Evolutionary conservation across 2,113 vertebrate genomes (phyloP).

Genomic region (Aptenodytes patagonicus): DNA sequence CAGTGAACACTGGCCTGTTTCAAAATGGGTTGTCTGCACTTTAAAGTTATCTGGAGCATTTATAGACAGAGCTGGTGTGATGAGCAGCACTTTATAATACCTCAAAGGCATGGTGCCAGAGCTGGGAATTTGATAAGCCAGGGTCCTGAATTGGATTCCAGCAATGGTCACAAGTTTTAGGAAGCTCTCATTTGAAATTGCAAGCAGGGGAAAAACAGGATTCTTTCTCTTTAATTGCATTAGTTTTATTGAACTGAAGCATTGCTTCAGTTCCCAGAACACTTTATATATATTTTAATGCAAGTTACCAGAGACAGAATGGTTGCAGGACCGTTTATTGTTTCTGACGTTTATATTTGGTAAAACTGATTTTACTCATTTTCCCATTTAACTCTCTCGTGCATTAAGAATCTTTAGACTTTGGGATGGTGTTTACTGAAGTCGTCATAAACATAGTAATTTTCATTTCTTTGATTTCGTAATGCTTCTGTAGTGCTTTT

Average conservation of each 20-base stretch:
- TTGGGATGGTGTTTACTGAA: slow-evolving; percentile 24
- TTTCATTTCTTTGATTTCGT: slow-evolving; percentile 10
- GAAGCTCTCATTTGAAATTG: slow-evolving; percentile 54
- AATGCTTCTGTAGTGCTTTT: neutral
- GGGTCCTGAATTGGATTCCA: slow-evolving; percentile 56
- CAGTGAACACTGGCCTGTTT: slow-evolving; percentile 44
- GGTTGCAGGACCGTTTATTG: slow-evolving; percentile 37
- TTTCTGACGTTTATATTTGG: slow-evolving; percentile 63
- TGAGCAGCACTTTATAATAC: slow-evolving; percentile 32
- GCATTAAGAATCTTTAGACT: slow-evolving; percentile 17
- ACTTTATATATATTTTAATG: slow-evolving; percentile 56
- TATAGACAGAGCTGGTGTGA: neutral
- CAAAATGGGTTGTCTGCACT: slow-evolving; percentile 45
- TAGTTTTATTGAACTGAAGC: slow-evolving; percentile 57
- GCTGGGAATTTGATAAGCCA: slow-evolving; percentile 53
- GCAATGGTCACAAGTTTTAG: slow-evolving; percentile 51
- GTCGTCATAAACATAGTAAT: slow-evolving; percentile 6
- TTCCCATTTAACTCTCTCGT: slow-evolving; percentile 28
- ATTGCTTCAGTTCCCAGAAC: slow-evolving; percentile 56
- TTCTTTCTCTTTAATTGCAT: slow-evolving; percentile 59
- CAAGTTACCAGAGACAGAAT: slow-evolving; percentile 7
- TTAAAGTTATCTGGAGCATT: slow-evolving; percentile 55
- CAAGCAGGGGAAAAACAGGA: slow-evolving; percentile 30
- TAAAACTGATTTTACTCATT: slow-evolving; percentile 58
- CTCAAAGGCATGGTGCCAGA: slow-evolving; percentile 51